phyloP scores from a whole-genome alignment of 1,140 invertebrate species.

The Drosophila leontia region DNA sequence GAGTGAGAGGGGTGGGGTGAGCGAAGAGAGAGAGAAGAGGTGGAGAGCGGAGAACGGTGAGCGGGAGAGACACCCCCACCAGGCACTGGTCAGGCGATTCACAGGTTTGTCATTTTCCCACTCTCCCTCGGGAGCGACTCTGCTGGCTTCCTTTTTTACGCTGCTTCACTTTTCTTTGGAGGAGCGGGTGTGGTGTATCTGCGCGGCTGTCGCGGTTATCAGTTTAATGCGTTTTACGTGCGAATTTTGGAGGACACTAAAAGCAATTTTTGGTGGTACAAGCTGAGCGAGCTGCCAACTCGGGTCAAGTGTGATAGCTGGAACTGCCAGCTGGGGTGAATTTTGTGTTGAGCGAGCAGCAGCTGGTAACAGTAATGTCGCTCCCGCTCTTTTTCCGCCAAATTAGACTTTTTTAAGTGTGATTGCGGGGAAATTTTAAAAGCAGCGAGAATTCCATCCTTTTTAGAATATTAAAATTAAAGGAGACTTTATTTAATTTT shows the following conservation, averaged over 20 bases:
- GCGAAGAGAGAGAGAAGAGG: constrained; percentile 32
- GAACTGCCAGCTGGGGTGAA: constrained; percentile 6
- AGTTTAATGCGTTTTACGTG: constrained; percentile 71
- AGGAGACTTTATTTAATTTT: too few species aligned
- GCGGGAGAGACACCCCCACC: constrained; percentile 61
- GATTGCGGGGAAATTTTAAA: too few species aligned
- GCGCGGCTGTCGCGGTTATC: constrained; percentile 37
- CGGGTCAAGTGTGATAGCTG: background rate
- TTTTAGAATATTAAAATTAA: too few species aligned
- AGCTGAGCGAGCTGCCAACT: constrained; percentile 36
- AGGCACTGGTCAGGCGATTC: constrained; percentile 61
- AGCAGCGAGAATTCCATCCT: too few species aligned
- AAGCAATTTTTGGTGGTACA: constrained; percentile 42
- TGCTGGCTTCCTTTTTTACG: constrained; percentile 4
- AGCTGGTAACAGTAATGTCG: background rate
- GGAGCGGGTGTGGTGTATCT: constrained; percentile 19
- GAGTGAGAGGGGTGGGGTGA: constrained; percentile 30
- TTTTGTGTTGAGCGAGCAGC: constrained; percentile 1
- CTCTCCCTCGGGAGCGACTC: constrained; percentile 27
- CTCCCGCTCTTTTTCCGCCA: too few species aligned
- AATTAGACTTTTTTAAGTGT: too few species aligned
- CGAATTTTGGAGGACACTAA: constrained; percentile 43
- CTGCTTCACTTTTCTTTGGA: constrained; percentile 20
- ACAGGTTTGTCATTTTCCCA: constrained; percentile 60
- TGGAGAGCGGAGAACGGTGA: constrained; percentile 22